A percentile compares a stretch with the other conserved stretches of the same genome.
These are phyloP conservation scores for Tipula lateralis DNA, from an alignment of 2,888 invertebrate genomes.

Conservation along the genomic window DNA sequence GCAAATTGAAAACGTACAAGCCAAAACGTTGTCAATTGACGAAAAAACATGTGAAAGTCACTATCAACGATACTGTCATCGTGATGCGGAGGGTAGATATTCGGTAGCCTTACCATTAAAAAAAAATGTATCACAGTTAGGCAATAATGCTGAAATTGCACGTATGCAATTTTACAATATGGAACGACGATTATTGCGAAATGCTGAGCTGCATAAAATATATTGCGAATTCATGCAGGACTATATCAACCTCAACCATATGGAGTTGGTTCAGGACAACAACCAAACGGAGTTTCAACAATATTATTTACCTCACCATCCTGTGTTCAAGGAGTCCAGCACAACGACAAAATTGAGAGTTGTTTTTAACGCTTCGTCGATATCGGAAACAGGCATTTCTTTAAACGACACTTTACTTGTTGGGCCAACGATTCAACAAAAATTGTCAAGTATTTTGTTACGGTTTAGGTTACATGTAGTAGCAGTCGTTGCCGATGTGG, in stretches of 20 bases:
- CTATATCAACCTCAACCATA: neutral
- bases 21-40: neutral
- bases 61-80: neutral
- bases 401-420: neutral
- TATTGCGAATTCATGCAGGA: neutral
- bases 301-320: neutral
- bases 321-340: neutral
- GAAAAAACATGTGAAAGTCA: neutral
- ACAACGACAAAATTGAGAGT: neutral
- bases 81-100: neutral
- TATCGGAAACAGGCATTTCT: neutral
- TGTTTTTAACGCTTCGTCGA: neutral
- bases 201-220: neutral
- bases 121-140: neutral
- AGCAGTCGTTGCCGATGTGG: slow-evolving; percentile 36
- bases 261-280: neutral
- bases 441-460: neutral
- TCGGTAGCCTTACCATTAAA: neutral
- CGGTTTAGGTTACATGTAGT: neutral
- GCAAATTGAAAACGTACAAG: neutral
- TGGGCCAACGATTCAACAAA: neutral
- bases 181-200: neutral
- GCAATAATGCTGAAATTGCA: neutral
- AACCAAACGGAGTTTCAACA: neutral
- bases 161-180: neutral